Evolutionary conservation across 2,113 vertebrate genomes (phyloP).

Genomic region (Nansenia antarctica): DNA sequence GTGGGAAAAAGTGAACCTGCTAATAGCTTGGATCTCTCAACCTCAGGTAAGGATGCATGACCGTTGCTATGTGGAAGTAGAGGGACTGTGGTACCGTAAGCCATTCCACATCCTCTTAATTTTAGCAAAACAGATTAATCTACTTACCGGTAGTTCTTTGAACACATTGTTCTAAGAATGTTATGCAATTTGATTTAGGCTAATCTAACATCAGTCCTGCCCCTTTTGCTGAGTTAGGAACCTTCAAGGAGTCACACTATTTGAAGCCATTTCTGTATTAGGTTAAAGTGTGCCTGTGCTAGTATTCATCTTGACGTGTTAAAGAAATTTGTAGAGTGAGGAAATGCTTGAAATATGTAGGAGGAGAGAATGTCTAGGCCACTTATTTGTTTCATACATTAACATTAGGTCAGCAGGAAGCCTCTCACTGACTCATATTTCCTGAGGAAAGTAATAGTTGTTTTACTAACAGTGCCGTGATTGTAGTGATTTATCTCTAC

Average conservation of each 20-base stretch:
- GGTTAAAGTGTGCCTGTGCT: neutral
- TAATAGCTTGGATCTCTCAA: neutral
- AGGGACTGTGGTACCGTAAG: too few species aligned
- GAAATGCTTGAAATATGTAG: slow-evolving; percentile 2
- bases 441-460: neutral
- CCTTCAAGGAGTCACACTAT: neutral
- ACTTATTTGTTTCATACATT: neutral
- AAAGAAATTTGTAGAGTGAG: neutral
- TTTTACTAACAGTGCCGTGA: neutral
- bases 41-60: slow-evolving; percentile 61
- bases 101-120: too few species aligned
- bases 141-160: too few species aligned
- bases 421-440: neutral
- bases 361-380: neutral
- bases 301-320: slow-evolving; percentile 3
- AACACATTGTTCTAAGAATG: too few species aligned
- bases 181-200: too few species aligned
- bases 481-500: neutral
- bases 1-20: neutral
- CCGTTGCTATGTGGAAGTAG: too few species aligned
- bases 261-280: neutral
- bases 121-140: too few species aligned
- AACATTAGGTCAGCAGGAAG: neutral
- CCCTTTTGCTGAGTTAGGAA: neutral
- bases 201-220: too few species aligned